These are phyloP conservation scores for Halcyon leucocephala DNA, from an alignment of 2,797 vertebrate genomes.

Conservation along the genomic window DNA sequence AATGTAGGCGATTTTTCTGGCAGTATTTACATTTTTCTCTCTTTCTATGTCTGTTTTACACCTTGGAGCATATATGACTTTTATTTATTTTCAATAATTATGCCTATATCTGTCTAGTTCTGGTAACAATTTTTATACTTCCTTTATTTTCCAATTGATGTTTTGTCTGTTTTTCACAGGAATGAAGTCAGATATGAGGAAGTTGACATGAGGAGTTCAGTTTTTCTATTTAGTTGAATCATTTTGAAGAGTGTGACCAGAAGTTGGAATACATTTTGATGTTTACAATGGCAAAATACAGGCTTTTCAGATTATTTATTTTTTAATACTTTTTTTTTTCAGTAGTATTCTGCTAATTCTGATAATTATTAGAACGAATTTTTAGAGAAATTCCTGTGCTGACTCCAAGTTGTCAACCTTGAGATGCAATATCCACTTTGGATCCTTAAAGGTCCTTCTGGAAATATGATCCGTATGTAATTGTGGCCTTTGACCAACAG, in stretches of 20 bases:
- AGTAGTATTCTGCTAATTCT: not conserved
- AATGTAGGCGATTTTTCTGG: not conserved
- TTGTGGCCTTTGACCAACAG: not conserved
- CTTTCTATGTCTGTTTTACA: not conserved
- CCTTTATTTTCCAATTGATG: not conserved
- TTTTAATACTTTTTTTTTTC: not conserved
- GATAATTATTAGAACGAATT: not conserved
- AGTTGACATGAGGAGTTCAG: not conserved
- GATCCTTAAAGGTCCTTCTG: not conserved
- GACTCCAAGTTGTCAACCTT: not conserved
- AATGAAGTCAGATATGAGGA: not conserved
- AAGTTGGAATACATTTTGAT: not conserved
- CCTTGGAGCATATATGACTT: not conserved
- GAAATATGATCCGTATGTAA: not conserved
- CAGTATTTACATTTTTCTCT: not conserved
- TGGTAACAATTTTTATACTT: not conserved
- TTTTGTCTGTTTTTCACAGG: not conserved
- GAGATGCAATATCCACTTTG: not conserved
- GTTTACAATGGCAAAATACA: rapidly evolving
- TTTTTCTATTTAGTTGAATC: not conserved
- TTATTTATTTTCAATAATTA: not conserved
- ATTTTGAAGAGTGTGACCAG: not conserved
- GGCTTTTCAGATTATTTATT: not conserved
- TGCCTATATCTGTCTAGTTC: not conserved
- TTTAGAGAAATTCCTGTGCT: not conserved